Evolutionary conservation across 2,797 vertebrate genomes (phyloP), one percentile per base, ranked within the genome.

Genomic region (Sebastes cheni): DNA sequence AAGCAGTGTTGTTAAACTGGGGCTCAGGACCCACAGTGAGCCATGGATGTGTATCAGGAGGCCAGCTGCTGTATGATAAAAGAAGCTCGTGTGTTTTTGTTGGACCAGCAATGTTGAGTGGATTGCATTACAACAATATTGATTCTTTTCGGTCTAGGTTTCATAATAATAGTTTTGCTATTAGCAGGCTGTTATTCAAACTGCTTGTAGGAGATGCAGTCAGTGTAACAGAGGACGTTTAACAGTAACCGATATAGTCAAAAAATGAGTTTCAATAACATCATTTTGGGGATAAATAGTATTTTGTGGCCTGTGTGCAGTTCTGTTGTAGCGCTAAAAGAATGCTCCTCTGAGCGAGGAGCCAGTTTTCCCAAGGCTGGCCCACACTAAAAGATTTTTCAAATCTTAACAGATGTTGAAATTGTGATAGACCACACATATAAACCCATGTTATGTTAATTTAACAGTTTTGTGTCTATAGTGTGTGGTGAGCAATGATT

Each of bases 1-100:
- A 52, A 89, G 82, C 73, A 29, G 52, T 55, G 62, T 54, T 80
- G n/a, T 75, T 81, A 66, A 76, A 82, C 60, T 59, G 5, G 13
- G 34, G 59, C 79, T 83, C 70, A 42, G 65, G 52, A 73, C 32
- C 36, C 66, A 23, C 4, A 34, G 42, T 39, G 32, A 82, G 67
- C 61, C 70, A 9, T 30, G 27, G 20, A 30, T 60, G 18, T 64
- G 61, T 30, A 69, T 54, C 22, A 60, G 50, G 27, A 79, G 56
- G 36, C 60, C 3, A 16, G 0, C 23, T 34, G 18, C 42, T 46
- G 16, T 29, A 34, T 42, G 29, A 67, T 64, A 30, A 60, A 61
- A 60, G 36, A 71, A 71, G 14, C 54, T 66, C 0, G 4, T 22
- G 22, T 82, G 16, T 42, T 75, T 55, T 71, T 4, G 39, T 20